These are phyloP conservation scores for Eumacrocentrus americanus DNA, from an alignment of 2,888 invertebrate genomes.

Conservation along the genomic window DNA sequence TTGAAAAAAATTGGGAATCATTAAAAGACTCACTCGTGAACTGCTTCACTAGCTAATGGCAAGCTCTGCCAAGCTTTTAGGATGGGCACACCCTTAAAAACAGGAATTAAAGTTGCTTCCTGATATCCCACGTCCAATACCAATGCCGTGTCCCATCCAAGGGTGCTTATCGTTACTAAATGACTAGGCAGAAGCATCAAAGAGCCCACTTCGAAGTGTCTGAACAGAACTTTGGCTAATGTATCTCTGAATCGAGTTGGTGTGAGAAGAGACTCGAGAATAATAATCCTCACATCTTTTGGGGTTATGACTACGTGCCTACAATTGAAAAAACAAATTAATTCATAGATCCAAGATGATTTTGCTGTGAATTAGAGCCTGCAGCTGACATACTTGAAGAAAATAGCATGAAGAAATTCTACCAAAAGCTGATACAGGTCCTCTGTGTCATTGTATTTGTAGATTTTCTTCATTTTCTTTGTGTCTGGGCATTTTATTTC, in stretches of 20 bases:
- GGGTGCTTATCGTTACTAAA: conserved; percentile 80
- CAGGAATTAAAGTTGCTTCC: conserved; percentile 81
- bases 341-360: conserved; percentile 8
- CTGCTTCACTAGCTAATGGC: conserved; percentile 76
- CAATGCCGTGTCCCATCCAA: conserved; percentile 81
- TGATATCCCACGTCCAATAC: conserved; percentile 88
- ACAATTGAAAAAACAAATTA: conserved; percentile 9
- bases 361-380: too few relatives aligned
- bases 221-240: conserved; percentile 88
- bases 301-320: conserved; percentile 91
- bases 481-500: conserved; percentile 74
- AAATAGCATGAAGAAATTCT: conserved; percentile 85
- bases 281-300: conserved; percentile 88
- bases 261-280: conserved; percentile 88
- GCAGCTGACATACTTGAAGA: conserved; percentile 74
- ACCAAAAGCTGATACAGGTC: conserved; percentile 86
- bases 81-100: conserved; percentile 87
- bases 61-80: conserved; percentile 83
- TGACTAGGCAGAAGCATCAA: conserved; percentile 85
- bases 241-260: conserved; percentile 84
- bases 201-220: conserved; percentile 83
- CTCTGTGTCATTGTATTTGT: conserved; percentile 69
- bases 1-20: background rate
- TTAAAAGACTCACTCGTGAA: conserved; percentile 68
- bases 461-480: conserved; percentile 68